These are phyloP conservation scores for Candidula unifasciata DNA, from an alignment of 2,888 invertebrate species.

Conservation along the genomic window DNA sequence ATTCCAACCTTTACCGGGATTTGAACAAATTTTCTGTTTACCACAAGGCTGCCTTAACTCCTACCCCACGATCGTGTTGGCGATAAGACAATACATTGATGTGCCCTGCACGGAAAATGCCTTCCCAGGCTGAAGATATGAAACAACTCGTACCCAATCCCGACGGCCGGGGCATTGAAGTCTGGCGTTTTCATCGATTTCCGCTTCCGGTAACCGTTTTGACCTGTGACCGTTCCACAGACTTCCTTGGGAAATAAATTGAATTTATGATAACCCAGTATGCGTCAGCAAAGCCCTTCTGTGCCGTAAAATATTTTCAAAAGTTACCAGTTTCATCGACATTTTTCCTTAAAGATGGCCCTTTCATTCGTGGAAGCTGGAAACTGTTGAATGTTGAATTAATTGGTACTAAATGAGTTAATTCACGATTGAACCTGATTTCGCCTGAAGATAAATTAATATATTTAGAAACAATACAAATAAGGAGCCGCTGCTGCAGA, in stretches of 20 bases:
- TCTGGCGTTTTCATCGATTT: slow-evolving; percentile 18
- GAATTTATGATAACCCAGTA: slow-evolving; percentile 6
- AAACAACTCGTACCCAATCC: not conserved
- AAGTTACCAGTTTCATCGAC: not conserved
- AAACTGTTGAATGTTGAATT: too few species aligned
- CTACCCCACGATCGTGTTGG: not conserved
- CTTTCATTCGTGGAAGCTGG: not conserved
- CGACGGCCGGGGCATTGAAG: not conserved
- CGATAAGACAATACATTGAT: not conserved
- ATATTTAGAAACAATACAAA: too few species aligned
- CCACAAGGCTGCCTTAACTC: too few species aligned
- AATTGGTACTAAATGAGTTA: too few species aligned
- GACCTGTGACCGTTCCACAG: not conserved
- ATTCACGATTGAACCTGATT: too few species aligned
- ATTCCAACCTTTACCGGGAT: too few species aligned
- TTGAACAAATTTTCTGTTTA: too few species aligned
- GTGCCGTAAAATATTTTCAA: not conserved
- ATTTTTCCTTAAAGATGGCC: not conserved
- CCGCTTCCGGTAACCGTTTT: slow-evolving; percentile 16
- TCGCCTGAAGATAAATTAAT: too few species aligned
- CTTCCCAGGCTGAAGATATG: not conserved
- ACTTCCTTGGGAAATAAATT: slow-evolving; percentile 14
- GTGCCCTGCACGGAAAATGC: not conserved
- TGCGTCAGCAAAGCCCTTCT: not conserved
- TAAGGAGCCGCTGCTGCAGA: too few species aligned